Percentiles rank a stretch among this genome's conserved stretches.
These are phyloP conservation scores for Saccostrea echinata DNA, from an alignment of 1,140 invertebrate species.

Conservation along the genomic window DNA sequence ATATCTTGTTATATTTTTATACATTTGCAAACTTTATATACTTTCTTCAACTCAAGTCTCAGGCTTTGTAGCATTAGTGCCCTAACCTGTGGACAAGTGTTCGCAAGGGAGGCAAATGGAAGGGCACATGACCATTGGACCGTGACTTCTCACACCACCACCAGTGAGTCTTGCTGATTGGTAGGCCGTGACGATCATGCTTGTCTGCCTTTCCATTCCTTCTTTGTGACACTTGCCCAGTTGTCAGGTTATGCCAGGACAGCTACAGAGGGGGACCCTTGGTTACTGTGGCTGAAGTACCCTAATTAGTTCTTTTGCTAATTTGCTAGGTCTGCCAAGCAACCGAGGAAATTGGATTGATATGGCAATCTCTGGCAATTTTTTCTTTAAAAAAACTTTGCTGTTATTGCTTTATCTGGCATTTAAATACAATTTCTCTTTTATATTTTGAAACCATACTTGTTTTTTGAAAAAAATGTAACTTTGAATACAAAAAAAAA, in stretches of 20 bases:
- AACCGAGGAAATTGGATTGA: neutral
- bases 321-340: conserved; percentile 18
- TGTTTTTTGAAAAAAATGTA: no score
- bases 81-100: neutral
- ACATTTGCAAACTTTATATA: conserved; percentile 10
- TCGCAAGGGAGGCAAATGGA: neutral
- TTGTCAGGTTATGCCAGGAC: conserved; percentile 13
- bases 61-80: conserved; percentile 9
- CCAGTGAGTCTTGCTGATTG: conserved; percentile 18
- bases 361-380: neutral
- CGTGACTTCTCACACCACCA: conserved; percentile 10
- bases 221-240: neutral
- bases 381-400: no score
- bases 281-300: conserved; percentile 13
- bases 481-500: no score
- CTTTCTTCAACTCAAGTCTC: conserved; percentile 24
- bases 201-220: conserved; percentile 15
- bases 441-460: neutral
- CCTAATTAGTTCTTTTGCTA: conserved; percentile 25
- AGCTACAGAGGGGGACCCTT: neutral
- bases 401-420: neutral
- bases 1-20: conserved; percentile 37
- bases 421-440: neutral
- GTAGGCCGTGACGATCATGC: conserved; percentile 12
- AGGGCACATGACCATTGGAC: conserved; percentile 6